These are phyloP conservation scores for Hypena proboscidalis DNA, from an alignment of 2,888 invertebrate species.

Conservation along the genomic window DNA sequence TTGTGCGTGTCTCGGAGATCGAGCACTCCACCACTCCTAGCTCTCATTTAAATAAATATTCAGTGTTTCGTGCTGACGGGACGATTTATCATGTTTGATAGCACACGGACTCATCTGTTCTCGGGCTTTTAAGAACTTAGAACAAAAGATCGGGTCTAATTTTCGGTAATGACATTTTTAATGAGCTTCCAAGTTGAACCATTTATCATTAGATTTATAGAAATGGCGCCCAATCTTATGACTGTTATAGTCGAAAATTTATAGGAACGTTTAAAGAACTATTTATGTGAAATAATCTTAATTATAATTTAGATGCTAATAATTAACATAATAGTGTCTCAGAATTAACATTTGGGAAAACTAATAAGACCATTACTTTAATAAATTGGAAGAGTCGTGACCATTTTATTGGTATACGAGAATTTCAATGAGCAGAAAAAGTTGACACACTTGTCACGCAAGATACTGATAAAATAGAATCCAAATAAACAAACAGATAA, in stretches of 20 bases:
- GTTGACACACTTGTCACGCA: not conserved
- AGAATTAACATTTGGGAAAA: not conserved
- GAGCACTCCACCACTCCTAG: slow-evolving; percentile 42
- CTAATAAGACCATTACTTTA: not conserved
- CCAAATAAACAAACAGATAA: too few species aligned
- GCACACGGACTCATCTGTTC: slow-evolving; percentile 10
- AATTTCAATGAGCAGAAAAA: not conserved
- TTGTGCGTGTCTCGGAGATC: slow-evolving; percentile 51
- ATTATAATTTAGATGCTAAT: slow-evolving; percentile 1
- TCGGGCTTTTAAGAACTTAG: slow-evolving; percentile 12
- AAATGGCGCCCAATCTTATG: too few species aligned
- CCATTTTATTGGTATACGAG: not conserved
- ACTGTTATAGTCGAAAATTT: not conserved
- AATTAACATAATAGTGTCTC: not conserved
- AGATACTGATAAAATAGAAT: too few species aligned
- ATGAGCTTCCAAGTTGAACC: not conserved
- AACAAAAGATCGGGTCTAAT: slow-evolving; percentile 9
- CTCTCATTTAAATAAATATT: slow-evolving; percentile 46
- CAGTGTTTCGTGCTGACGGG: slow-evolving; percentile 33
- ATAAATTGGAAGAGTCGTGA: not conserved
- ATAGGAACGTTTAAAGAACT: not conserved
- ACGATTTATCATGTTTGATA: slow-evolving; percentile 31
- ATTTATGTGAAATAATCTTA: not conserved
- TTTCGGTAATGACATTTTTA: not conserved
- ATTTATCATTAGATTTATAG: too few species aligned